Base-by-base conservation (phyloP, 1,140 invertebrate genomes). In the Lepidotrigona ventralis region DNA sequence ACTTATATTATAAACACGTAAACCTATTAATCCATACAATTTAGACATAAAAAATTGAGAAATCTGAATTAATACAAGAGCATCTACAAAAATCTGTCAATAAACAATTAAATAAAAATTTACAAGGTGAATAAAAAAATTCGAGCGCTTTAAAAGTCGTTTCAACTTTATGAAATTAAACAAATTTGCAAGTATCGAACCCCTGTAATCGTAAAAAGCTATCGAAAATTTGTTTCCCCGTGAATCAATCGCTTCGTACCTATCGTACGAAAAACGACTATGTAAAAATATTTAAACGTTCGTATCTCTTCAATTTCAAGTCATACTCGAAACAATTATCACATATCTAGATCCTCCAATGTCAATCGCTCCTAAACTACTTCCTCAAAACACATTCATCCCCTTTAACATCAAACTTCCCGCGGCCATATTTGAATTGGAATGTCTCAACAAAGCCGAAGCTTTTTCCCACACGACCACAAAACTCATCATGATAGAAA, bases 401-500 rank as follows among this genome's bases (percentile, higher is more conserved):
- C 79, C 79, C 79, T 81, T 81, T 81, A 75, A 75, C 63, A 51
- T 46, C 19, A 5, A 74, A 73, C 23, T 51, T 66, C 19, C 78
- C 51, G 33, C 64, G 53, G 73, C 74, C 73, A 77, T 78, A n/a
- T 76, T 78, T n/a, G 72, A 80, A 63, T 15, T 0, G 21, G 12
- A 70, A 39, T n/a, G 14, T 21, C 6, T 71, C 69, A 19, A 51
- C 69, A 26, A 4, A 69, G 0, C 14, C 2, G 64, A 66, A 60
- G 9, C 58, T 3, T 60, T n/a, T 23, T 14, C n/a, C 23, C 23
- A n/a, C 58, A 29, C n/a, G 26, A 64, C 1, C 63, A 1, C n/a
- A 15, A 15, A 17, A 64, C 23, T 64, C 14, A 14, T n/a, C 15
- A n/a, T n/a, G 6, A 17, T 5, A 29, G 14, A n/a, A 11, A 33